These are phyloP conservation scores for Noturus placidus DNA, from an alignment of 2,113 vertebrate species.

Conservation along the genomic window DNA sequence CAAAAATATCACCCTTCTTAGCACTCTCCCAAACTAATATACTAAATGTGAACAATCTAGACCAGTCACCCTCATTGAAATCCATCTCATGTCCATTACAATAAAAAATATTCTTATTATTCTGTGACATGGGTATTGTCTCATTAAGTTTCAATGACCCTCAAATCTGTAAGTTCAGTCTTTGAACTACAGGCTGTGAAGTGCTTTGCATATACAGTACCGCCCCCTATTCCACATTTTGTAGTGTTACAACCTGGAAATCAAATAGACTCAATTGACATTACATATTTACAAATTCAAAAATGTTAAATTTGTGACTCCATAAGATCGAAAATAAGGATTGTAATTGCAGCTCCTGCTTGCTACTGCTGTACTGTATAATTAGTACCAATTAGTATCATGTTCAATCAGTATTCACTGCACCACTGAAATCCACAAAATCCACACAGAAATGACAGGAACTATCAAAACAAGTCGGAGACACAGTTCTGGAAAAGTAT, in stretches of 20 bases:
- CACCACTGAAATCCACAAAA: too few species aligned
- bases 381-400: too few species aligned
- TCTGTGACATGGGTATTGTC: not conserved
- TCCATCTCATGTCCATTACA: slow-evolving; percentile 17
- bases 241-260: not conserved
- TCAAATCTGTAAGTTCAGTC: not conserved
- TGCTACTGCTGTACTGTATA: too few species aligned
- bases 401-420: too few species aligned
- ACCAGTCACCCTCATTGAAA: slow-evolving; percentile 9
- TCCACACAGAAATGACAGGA: not conserved
- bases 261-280: not conserved
- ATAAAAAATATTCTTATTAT: not conserved
- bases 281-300: not conserved
- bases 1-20: slow-evolving; percentile 6
- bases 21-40: slow-evolving; percentile 13
- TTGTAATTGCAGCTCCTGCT: too few species aligned
- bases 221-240: not conserved
- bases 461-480: not conserved
- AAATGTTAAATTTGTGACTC: not conserved
- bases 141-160: slow-evolving; percentile 16
- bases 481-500: not conserved
- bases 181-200: not conserved
- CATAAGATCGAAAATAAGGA: too few species aligned
- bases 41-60: slow-evolving; percentile 31
- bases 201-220: not conserved